A percentile compares a stretch with the other conserved stretches of the same genome.
Evolutionary conservation across 1,140 invertebrate genomes (phyloP).

Genomic region (Drosophila ogumai): DNA sequence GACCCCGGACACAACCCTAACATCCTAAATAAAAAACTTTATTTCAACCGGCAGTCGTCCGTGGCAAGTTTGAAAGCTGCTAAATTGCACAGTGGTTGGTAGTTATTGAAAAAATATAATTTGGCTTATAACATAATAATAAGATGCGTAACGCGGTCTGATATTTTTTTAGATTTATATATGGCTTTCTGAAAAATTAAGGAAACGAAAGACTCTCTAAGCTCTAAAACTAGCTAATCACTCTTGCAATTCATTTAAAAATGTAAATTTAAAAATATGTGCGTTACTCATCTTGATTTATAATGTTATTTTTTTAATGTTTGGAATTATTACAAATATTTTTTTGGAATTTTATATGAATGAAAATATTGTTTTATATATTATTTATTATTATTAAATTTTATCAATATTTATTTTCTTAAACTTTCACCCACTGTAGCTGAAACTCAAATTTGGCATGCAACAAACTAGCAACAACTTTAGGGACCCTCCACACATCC

Average conservation of each 20-base stretch:
- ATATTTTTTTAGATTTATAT: background rate
- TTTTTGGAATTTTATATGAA: background rate
- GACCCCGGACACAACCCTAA: slow-evolving; percentile 19
- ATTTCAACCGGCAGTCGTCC: slow-evolving; percentile 35
- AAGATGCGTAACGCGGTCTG: background rate
- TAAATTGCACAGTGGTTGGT: slow-evolving; percentile 49
- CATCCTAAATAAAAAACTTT: slow-evolving; percentile 43
- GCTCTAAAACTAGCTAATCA: background rate
- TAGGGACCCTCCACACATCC: slow-evolving; percentile 13
- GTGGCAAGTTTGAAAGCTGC: slow-evolving; percentile 51
- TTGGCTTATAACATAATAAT: background rate
- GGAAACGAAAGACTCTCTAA: background rate
- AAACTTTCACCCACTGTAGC: background rate
- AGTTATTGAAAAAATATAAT: background rate
- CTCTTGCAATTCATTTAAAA: background rate
- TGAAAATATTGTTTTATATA: background rate
- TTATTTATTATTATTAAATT: too few species aligned
- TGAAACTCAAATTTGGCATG: slow-evolving; percentile 38
- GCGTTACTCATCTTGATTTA: background rate
- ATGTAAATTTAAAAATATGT: background rate
- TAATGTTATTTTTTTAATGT: background rate
- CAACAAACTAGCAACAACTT: slow-evolving; percentile 50
- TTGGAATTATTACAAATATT: background rate
- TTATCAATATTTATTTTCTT: background rate
- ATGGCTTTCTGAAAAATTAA: background rate